Conservation (phyloP, 2,888 invertebrate species). For the Rhimphoctona megacephalus region DNA sequence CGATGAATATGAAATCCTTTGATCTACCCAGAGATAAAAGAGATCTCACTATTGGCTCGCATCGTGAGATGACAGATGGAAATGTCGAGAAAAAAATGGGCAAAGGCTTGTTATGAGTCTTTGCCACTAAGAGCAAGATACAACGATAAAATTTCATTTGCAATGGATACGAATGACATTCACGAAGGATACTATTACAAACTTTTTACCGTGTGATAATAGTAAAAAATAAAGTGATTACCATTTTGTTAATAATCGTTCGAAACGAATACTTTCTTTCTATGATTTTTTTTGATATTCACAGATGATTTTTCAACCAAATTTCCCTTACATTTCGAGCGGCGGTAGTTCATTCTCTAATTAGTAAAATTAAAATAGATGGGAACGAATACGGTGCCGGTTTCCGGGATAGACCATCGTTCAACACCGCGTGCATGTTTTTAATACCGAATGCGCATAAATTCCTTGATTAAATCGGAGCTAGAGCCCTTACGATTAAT, state of each 20-base stretch:
- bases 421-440: background rate
- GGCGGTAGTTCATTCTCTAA: background rate
- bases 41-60: constrained; percentile 20
- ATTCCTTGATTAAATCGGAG: constrained; percentile 73
- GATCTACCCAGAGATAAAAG: constrained; percentile 21
- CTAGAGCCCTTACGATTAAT: constrained; percentile 65
- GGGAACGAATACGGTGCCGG: constrained; percentile 18
- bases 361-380: constrained; percentile 64
- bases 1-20: constrained; percentile 43
- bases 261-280: too few species aligned
- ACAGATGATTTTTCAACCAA: background rate
- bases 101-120: background rate
- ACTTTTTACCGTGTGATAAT: too few species aligned
- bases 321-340: background rate
- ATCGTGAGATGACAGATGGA: background rate
- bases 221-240: too few species aligned
- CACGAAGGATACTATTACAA: too few species aligned
- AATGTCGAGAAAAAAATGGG: background rate
- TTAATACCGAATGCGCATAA: constrained; percentile 61
- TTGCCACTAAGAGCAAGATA: background rate
- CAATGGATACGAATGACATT: too few species aligned
- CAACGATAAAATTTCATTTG: background rate
- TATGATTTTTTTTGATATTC: background rate
- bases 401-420: constrained; percentile 18
- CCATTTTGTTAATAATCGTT: too few species aligned